Conservation (phyloP, 2,113 vertebrate genomes). For the Hippoglossus stenolepis region DNA sequence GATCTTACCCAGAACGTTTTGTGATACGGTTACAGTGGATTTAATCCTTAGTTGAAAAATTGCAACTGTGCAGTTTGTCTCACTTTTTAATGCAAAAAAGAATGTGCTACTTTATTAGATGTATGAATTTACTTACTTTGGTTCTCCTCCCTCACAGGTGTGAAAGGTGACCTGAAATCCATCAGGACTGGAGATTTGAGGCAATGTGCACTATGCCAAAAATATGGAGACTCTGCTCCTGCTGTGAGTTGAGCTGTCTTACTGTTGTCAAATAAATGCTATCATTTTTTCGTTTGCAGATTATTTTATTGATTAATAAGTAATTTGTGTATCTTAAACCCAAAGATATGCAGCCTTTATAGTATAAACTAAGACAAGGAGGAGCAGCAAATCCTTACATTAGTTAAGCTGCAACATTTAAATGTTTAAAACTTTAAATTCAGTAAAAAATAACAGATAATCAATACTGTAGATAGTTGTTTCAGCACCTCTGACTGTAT, state of each 20-base stretch:
- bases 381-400: too few relatives aligned
- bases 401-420: too few relatives aligned
- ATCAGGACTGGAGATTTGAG: conserved; percentile 79
- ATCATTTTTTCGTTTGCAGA: too few relatives aligned
- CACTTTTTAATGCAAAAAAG: background rate
- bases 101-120: background rate
- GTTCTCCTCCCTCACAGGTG: conserved; percentile 41
- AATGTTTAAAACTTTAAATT: too few relatives aligned
- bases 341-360: too few relatives aligned
- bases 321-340: too few relatives aligned
- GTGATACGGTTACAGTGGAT: too few relatives aligned
- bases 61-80: background rate
- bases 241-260: conserved; percentile 74
- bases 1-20: too few relatives aligned
- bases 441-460: too few relatives aligned
- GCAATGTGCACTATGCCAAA: conserved; percentile 89
- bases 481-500: background rate
- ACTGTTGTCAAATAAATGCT: too few relatives aligned
- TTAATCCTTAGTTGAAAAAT: background rate
- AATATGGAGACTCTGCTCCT: conserved; percentile 86
- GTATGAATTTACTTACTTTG: background rate
- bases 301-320: too few relatives aligned
- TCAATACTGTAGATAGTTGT: background rate
- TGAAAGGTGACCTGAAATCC: conserved; percentile 42
- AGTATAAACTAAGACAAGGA: too few relatives aligned